These are phyloP conservation scores for Ectemnius lituratus DNA, from an alignment of 2,888 invertebrate genomes.

Conservation along the genomic window DNA sequence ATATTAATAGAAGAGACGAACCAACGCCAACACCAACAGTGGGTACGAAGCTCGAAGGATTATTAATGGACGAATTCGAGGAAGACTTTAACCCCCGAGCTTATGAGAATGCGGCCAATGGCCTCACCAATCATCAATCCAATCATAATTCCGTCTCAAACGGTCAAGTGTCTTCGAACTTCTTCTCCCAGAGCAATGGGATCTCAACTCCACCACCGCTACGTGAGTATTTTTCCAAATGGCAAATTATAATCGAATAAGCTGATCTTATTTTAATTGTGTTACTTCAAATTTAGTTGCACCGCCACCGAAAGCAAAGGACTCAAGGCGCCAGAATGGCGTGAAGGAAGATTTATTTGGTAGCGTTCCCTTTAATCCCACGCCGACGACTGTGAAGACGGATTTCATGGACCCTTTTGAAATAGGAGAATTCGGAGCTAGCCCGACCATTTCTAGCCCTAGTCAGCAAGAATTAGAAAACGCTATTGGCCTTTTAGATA, in stretches of 20 bases:
- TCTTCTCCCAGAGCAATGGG: constrained; percentile 78
- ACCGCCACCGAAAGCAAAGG: constrained; percentile 89
- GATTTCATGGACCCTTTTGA: constrained; percentile 88
- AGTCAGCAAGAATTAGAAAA: constrained; percentile 83
- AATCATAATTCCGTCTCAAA: constrained; percentile 69
- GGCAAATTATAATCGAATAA: background rate
- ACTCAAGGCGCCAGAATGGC: constrained; percentile 76
- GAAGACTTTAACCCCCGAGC: constrained; percentile 93
- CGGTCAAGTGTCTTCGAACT: constrained; percentile 76
- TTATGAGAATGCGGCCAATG: constrained; percentile 82
- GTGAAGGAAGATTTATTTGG: constrained; percentile 88
- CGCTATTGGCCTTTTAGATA: constrained; percentile 89
- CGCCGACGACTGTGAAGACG: constrained; percentile 74
- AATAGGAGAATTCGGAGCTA: constrained; percentile 85
- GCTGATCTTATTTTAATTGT: background rate
- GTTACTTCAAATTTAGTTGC: constrained; percentile 83
- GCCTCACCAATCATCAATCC: constrained; percentile 73
- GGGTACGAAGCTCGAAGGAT: constrained; percentile 88
- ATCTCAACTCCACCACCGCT: constrained; percentile 82
- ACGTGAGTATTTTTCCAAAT: constrained; percentile 79
- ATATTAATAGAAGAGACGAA: constrained; percentile 59
- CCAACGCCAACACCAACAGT: constrained; percentile 80
- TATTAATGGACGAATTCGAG: constrained; percentile 89
- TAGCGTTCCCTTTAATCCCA: constrained; percentile 85
- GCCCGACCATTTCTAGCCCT: constrained; percentile 76